A percentile compares a stretch with the other conserved stretches of the same genome.
Evolutionary conservation across 2,797 vertebrate species (phyloP).

Genomic region (Poeciliopsis presidionis): DNA sequence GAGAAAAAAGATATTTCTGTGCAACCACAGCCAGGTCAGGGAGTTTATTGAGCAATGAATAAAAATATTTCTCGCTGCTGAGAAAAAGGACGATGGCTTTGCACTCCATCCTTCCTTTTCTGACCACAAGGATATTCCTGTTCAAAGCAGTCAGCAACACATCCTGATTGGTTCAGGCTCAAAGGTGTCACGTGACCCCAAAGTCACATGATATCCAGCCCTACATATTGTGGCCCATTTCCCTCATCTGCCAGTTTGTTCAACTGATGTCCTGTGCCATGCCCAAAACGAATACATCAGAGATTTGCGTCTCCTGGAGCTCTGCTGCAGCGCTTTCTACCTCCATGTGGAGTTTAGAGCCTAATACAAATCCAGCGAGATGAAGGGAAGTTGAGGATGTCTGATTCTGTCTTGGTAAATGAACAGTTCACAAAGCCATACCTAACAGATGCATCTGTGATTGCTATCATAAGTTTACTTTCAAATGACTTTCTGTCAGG

Average conservation of each 20-base stretch:
- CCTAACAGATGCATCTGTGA: not conserved
- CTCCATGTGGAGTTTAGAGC: not conserved
- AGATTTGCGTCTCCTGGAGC: not conserved
- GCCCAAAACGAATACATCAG: constrained; percentile 1
- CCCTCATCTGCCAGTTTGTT: constrained; percentile 5
- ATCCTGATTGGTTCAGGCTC: constrained; percentile 8
- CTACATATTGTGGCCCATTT: constrained; percentile 14
- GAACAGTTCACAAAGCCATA: not conserved
- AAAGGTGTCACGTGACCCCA: constrained; percentile 13
- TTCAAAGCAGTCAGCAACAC: constrained; percentile 19
- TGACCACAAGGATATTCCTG: constrained; percentile 16
- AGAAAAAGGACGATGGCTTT: constrained; percentile 27
- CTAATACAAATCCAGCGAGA: not conserved
- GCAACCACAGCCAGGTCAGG: constrained; percentile 25
- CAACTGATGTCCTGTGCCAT: constrained; percentile 3
- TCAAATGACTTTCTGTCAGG: not conserved
- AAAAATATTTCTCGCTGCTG: constrained; percentile 30
- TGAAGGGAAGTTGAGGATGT: not conserved
- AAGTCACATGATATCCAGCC: constrained; percentile 17
- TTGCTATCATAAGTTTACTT: not conserved
- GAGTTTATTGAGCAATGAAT: constrained; percentile 24
- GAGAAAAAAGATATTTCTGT: not conserved
- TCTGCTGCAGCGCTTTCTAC: not conserved
- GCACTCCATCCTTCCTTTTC: constrained; percentile 22
- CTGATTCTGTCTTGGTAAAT: not conserved